phyloP scores from a whole-genome alignment of 2,888 invertebrate genomes.

The Caenorhabditis sinica region DNA sequence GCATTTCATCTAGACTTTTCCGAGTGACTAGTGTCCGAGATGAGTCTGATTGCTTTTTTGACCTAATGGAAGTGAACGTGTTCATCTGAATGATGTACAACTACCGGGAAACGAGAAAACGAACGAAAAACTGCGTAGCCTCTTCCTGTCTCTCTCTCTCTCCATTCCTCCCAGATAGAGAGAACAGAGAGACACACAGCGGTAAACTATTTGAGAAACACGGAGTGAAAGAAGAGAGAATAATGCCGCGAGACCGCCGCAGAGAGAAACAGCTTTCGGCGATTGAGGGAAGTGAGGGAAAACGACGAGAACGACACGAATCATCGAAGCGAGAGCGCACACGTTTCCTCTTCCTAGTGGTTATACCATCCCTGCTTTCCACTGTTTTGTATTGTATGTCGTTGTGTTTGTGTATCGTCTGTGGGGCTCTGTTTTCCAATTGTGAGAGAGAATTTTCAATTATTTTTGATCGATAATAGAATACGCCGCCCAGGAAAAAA shows the following conservation, averaged over 20 bases:
- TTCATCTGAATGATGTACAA: slow-evolving; percentile 31
- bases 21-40: no score
- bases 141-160: slow-evolving; percentile 25
- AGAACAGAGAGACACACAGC: slow-evolving; percentile 30
- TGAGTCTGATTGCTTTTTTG: not conserved
- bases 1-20: not conserved
- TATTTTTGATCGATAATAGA: slow-evolving; percentile 15
- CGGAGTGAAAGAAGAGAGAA: slow-evolving; percentile 27
- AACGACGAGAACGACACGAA: slow-evolving; percentile 28
- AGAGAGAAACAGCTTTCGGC: slow-evolving; percentile 49
- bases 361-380: slow-evolving; percentile 35
- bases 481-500: not conserved
- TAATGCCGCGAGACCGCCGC: slow-evolving; percentile 19
- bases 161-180: slow-evolving; percentile 19
- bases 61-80: slow-evolving; percentile 5
- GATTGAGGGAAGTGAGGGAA: slow-evolving; percentile 33
- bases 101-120: slow-evolving; percentile 23
- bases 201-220: slow-evolving; percentile 53
- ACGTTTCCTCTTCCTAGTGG: slow-evolving; percentile 18
- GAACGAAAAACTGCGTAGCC: slow-evolving; percentile 39
- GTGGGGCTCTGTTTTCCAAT: slow-evolving; percentile 12
- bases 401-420: slow-evolving; percentile 29
- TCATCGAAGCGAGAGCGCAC: slow-evolving; percentile 38
- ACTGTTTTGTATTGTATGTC: slow-evolving; percentile 28
- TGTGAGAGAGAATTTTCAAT: not conserved